Percentiles rank a stretch among this genome's conserved stretches.
Evolutionary conservation across 2,797 vertebrate species (phyloP).

Genomic region (Pogoniulus pusillus): DNA sequence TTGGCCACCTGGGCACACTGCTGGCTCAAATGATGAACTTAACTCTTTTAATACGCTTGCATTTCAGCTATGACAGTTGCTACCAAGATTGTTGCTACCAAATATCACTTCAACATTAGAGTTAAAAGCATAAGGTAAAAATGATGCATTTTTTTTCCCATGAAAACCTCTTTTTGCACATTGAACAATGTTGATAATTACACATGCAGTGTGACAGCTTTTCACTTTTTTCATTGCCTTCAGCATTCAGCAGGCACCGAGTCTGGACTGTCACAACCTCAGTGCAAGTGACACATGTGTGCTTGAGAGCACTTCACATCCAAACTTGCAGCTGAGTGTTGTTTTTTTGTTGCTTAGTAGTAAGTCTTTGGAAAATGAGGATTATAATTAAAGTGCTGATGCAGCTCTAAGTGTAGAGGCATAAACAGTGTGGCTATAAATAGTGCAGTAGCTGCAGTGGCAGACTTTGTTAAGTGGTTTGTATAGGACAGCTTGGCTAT

Average conservation of each 20-base stretch:
- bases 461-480: constrained; percentile 51
- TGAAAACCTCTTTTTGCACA: neutral
- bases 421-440: constrained; percentile 60
- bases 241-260: neutral
- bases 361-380: constrained; percentile 57
- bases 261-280: neutral
- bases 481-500: constrained; percentile 38
- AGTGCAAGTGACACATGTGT: neutral
- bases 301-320: constrained; percentile 33
- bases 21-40: no score
- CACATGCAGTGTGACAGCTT: neutral
- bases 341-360: constrained; percentile 56
- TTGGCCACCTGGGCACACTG: no score
- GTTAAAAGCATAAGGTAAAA: neutral
- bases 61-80: neutral
- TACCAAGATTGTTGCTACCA: neutral
- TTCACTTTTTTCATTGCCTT: neutral
- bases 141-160: neutral
- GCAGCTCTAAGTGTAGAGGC: constrained; percentile 52
- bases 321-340: constrained; percentile 53
- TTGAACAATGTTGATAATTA: neutral
- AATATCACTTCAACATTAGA: neutral
- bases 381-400: constrained; percentile 74
- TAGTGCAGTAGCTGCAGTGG: constrained; percentile 59
- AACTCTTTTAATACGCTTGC: no score